A percentile compares a stretch with the other conserved stretches of the same genome.
Evolutionary conservation across 2,888 invertebrate species (phyloP).

Genomic region (Sialis lutaria): DNA sequence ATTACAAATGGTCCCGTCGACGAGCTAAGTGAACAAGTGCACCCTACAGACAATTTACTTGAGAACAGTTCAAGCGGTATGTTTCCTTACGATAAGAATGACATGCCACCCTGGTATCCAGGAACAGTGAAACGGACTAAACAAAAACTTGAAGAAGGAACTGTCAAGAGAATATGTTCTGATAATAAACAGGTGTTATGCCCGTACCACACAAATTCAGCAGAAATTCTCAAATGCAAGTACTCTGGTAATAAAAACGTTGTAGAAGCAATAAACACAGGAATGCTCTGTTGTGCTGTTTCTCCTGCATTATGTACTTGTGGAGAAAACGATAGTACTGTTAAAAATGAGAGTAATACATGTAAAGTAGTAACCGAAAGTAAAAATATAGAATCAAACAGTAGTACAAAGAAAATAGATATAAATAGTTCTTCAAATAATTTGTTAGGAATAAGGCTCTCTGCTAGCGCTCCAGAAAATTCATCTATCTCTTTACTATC

Average conservation of each 20-base stretch:
- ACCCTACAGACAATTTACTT: constrained; percentile 11
- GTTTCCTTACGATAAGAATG: constrained; percentile 38
- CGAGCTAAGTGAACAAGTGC: constrained; percentile 6
- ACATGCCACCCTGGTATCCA: constrained; percentile 45
- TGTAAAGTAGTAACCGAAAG: not conserved
- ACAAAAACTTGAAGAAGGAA: constrained; percentile 44
- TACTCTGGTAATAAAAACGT: constrained; percentile 13
- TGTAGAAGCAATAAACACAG: constrained; percentile 20
- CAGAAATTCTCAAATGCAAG: constrained; percentile 9
- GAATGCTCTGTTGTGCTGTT: constrained; percentile 13
- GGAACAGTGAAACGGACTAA: constrained; percentile 55
- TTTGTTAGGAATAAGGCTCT: constrained; percentile 31
- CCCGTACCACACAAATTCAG: constrained; percentile 13
- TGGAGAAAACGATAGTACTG: not conserved
- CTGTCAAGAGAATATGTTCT: constrained; percentile 20
- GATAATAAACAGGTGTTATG: constrained; percentile 15
- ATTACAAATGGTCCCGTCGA: constrained; percentile 7
- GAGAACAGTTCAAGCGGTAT: constrained; percentile 25
- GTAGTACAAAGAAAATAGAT: constrained; percentile 24
- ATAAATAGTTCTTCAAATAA: constrained; percentile 27
- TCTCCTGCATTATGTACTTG: not conserved
- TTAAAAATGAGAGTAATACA: not conserved
- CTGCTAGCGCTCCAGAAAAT: constrained; percentile 43
- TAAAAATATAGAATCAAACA: not conserved
- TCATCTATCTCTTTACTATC: constrained; percentile 24